A percentile compares a stretch with the other conserved stretches of the same genome.
Conservation (phyloP, 92 coral and sea anemone species). For the Phenganax stokvisi region DNA sequence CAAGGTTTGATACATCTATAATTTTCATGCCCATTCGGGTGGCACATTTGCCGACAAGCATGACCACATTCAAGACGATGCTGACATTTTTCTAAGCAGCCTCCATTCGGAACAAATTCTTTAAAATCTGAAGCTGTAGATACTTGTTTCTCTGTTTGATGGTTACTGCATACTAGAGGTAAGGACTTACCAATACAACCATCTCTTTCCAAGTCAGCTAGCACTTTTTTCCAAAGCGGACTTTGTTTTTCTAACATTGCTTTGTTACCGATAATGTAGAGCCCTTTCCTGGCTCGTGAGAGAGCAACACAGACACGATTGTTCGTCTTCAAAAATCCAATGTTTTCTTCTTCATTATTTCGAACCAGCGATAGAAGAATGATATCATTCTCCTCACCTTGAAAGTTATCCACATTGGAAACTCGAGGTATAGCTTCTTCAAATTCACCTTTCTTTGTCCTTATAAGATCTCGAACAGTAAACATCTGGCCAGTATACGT, state of each 20-base stretch:
- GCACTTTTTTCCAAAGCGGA: slow-evolving; percentile 66
- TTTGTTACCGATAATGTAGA: slow-evolving; percentile 79
- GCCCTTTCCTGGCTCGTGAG: slow-evolving; percentile 82
- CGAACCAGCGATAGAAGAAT: slow-evolving; percentile 80
- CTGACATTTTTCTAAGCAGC: slow-evolving; percentile 61
- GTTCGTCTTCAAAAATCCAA: slow-evolving; percentile 67
- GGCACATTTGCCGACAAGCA: slow-evolving; percentile 60
- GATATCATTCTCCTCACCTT: slow-evolving; percentile 87
- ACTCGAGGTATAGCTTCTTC: slow-evolving; percentile 47
- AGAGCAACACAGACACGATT: slow-evolving; percentile 93
- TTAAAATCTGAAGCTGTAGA: slow-evolving; percentile 56
- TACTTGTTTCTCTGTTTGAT: slow-evolving; percentile 46
- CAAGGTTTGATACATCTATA: slow-evolving; percentile 58
- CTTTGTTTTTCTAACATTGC: slow-evolving; percentile 55
- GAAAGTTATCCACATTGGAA: slow-evolving; percentile 80
- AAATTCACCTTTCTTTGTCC: slow-evolving; percentile 37
- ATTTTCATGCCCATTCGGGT: slow-evolving; percentile 57
- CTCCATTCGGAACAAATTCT: slow-evolving; percentile 62
- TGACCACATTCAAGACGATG: slow-evolving; percentile 72
- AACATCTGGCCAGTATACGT: slow-evolving; percentile 84
- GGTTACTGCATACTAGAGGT: slow-evolving; percentile 66
- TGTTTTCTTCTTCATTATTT: slow-evolving; percentile 62
- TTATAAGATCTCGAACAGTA: slow-evolving; percentile 52
- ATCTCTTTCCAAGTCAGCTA: slow-evolving; percentile 44
- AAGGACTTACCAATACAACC: slow-evolving; percentile 58